Base-by-base conservation (phyloP, 2,797 vertebrate species). In the Hephaestus fuliginosus region DNA sequence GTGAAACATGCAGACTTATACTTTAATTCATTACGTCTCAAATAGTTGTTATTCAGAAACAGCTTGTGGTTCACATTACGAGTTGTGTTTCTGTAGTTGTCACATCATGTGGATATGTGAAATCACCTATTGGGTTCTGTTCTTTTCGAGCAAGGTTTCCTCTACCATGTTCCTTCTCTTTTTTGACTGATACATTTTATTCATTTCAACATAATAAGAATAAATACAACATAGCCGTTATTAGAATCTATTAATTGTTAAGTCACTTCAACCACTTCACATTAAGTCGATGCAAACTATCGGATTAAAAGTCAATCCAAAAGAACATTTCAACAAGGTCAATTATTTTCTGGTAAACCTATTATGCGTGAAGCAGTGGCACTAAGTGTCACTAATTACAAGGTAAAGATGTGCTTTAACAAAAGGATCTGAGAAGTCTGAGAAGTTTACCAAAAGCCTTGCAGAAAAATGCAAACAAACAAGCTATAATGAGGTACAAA, bases 361-460 rank as follows among this genome's bases (percentile, higher is more conserved):
- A 36, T 36, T 36, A 36, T 3, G 7, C 7, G 33, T 36, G 33
- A 36, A 36, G 33, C 33, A 36, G 52, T 30, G 4, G 84, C 33
- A 36, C 33, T 36, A 36, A 36, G 33, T 85, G 86, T 80, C 60
- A 89, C 74, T 92, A 89, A 94, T 92, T 91, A 93, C 83, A 93
- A 84, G 87, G 77, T 74, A 82, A 77, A 77, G 62, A 84, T 76
- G 72, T 73, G 64, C 70, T 73, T 84, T 78, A 86, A 80, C 80
- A 25, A 88, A 78, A 88, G 33, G 33, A 36, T 36, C 33, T 36
- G 33, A 36, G 56, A 67, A 74, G 72, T 67, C 70, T 67, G n/a
- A 74, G 67, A 64, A 33, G 70, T 82, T 77, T 62, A 69, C 30
- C 17, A 25, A 63, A 58, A 78, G 62, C 22, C 22, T 75, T 73